These are phyloP conservation scores for Sparus aurata DNA, from an alignment of 2,797 vertebrate species.

Conservation along the genomic window DNA sequence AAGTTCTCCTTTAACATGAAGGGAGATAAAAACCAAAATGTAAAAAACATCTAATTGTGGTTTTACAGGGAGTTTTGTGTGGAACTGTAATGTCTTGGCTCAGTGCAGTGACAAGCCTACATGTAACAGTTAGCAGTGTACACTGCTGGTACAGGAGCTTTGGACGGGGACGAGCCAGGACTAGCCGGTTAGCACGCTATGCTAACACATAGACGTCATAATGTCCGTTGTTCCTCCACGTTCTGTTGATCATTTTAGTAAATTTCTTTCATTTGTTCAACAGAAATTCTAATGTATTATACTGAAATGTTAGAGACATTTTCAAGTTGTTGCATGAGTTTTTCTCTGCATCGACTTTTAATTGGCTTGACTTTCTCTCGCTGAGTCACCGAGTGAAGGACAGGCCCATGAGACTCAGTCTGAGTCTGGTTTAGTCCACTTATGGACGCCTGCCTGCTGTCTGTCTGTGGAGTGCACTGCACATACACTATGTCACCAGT, in stretches of 20 bases:
- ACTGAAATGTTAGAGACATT: background rate
- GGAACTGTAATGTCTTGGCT: background rate
- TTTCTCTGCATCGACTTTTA: background rate
- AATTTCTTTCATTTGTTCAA: no score
- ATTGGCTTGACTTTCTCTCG: background rate
- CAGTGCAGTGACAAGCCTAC: no score
- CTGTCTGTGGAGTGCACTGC: conserved; percentile 1
- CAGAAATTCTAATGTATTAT: no score
- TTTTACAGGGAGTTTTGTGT: background rate
- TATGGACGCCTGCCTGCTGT: background rate
- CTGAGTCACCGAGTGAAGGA: conserved; percentile 9
- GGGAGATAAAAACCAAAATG: background rate
- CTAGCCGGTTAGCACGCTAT: no score
- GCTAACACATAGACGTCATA: no score
- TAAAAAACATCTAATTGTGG: background rate
- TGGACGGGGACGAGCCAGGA: no score
- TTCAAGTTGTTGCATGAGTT: background rate
- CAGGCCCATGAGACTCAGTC: background rate
- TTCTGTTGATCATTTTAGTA: no score
- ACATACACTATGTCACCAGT: background rate
- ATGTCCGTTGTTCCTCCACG: no score
- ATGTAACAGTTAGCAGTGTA: no score
- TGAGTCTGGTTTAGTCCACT: background rate
- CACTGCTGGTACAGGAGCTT: no score
- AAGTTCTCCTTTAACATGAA: no score